Base-by-base conservation (phyloP, 2,797 vertebrate genomes). In the Oryzias dopingdopingensis region DNA sequence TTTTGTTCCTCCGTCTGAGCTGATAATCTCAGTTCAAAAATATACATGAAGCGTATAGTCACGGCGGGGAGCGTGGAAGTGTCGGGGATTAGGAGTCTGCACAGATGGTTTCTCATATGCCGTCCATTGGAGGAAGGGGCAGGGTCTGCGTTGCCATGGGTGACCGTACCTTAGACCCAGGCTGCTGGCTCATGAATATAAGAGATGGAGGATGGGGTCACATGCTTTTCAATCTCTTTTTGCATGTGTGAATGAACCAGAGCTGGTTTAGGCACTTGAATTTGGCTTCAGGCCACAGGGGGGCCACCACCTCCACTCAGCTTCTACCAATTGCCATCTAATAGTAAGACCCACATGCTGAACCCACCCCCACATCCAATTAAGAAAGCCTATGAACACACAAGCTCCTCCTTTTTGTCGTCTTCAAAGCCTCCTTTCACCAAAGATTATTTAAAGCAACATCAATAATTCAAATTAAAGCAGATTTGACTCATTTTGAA, bases 71-170 rank as follows among this genome's bases (percentile, higher is more conserved):
- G 65, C 26, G 70, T 70, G 69, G 51, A 65, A 56, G 51, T 17
- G 81, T 52, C 50, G 66, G 48, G 84, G 82, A 85, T 87, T 84
- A 85, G 70, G 72, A 74, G 49, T 65, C 71, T 60, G 79, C 83
- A 81, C 88, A 90, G 87, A 91, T 89, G 88, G 88, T 80, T 77
- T 74, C 86, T 37, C 80, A 86, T 83, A 86, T 86, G 86, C 74
- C 48, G 45, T 20, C 69, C 63, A 72, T 85, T 83, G 77, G 79
- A 82, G 65, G 73, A 0, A 24, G 64, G 81, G 83, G 81, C 6
- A 79, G 85, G 62, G 73, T 56, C 70, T 68, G 52, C 24, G 88
- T 87, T 89, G 80, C 83, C 74, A 84, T 1, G 79, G 85, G 86
- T 88, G 61, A 86, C 49, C 58, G 62, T 71, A 66, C 79, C 66